Base-by-base conservation (phyloP, 2,888 invertebrate genomes). In the Rhagophthalmus giganteus region DNA sequence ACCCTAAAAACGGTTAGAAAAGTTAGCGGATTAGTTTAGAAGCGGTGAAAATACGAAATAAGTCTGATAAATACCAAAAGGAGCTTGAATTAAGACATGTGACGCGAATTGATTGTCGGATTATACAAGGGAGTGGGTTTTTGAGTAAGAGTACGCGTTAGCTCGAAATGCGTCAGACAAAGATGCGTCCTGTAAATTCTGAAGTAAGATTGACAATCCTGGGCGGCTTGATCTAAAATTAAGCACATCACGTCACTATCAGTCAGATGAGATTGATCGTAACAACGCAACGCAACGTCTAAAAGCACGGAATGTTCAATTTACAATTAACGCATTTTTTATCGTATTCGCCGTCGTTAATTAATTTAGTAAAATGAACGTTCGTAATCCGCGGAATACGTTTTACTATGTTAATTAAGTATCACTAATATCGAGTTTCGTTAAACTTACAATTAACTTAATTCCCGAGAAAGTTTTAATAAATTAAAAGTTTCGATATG, bases 71-170 rank as follows among this genome's bases (percentile, higher is more conserved):
- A 60, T 60, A 55, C 58, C 44, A 38, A 49, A 49, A 44, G 55
- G 39, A 44, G 53, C 54, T 48, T 50, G 49, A 59, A 51, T 58
- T 60, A 57, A 58, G 57, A 60, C 58, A 57, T 58, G 56, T 58
- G 61, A 59, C 59, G 59, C 51, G 54, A 61, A 61, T 60, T 60
- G 59, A 61, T 61, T 57, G 59, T 55, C 46, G 59, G 61, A 60
- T 61, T 61, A 60, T 58, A 54, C 53, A 42, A 51, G 45, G 54
- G 34, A 37, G 48, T 39, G 34, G 47, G 31, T 28, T 28, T 55
- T 45, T 27, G 39, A 45, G 31, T 31, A 52, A 34, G 40, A 50
- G 42, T 31, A 40, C 40, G 31, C 51, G 26, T 40, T 44, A 45
- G 41, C 24, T 48, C 38, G 13, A 25, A 12, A 46, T 33, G 33